Percentiles rank a stretch among this genome's conserved stretches.
Evolutionary conservation across 2,888 invertebrate species (phyloP).

Genomic region (Omphaloscelis lunosa): DNA sequence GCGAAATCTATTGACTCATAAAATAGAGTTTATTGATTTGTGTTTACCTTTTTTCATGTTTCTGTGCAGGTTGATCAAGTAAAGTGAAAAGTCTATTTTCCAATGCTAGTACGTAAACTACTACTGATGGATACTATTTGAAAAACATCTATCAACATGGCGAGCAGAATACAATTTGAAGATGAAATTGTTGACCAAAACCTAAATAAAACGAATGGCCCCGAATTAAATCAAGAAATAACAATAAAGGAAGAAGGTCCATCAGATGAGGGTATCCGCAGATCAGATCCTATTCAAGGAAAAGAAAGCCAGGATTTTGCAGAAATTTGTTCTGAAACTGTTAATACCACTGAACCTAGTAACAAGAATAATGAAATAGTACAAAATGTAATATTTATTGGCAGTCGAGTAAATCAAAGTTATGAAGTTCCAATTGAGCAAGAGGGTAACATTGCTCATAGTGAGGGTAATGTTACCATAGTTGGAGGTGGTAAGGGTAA

Average conservation of each 20-base stretch:
- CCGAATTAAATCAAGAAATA: neutral
- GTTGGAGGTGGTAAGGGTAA: neutral
- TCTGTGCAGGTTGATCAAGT: neutral
- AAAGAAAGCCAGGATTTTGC: neutral
- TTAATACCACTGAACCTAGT: neutral
- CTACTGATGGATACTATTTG: neutral
- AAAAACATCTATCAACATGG: conserved; percentile 26
- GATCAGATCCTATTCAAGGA: neutral
- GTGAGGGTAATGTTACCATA: neutral
- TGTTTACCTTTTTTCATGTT: neutral
- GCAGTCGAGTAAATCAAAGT: neutral
- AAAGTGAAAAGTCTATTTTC: neutral
- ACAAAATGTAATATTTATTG: conserved; percentile 14
- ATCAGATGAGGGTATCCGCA: neutral
- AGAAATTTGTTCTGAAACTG: neutral
- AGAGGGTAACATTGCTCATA: neutral
- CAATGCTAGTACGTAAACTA: neutral
- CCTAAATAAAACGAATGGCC: neutral
- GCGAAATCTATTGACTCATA: neutral
- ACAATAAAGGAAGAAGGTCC: neutral
- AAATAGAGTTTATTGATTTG: neutral
- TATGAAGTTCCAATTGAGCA: neutral
- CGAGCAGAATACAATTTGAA: conserved; percentile 29
- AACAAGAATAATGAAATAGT: neutral
- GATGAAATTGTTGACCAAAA: conserved; percentile 8